These are phyloP conservation scores for Microcebus ravelobensis DNA, from an alignment of 2,113 vertebrate species.

Conservation along the genomic window DNA sequence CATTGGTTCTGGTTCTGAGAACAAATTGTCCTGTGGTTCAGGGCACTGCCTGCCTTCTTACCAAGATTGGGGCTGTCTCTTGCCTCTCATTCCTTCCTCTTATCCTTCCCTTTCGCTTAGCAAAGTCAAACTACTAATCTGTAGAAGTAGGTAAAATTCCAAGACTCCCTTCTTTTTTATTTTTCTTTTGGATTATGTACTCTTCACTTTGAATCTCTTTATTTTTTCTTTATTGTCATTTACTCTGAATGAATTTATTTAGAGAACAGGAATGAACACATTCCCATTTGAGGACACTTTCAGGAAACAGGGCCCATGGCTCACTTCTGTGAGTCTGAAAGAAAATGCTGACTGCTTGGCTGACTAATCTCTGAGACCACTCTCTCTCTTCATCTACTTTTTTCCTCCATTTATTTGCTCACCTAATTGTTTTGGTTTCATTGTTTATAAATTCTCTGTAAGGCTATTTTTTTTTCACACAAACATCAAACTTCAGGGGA, in stretches of 20 bases:
- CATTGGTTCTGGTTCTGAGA: conserved; percentile 75
- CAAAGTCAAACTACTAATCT: neutral
- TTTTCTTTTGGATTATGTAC: conserved; percentile 17
- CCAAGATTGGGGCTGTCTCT: neutral
- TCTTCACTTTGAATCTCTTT: neutral
- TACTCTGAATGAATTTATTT: neutral
- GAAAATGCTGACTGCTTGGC: neutral
- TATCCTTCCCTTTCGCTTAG: neutral
- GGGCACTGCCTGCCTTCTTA: conserved; percentile 43
- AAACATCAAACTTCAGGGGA: neutral
- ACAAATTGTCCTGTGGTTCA: conserved; percentile 76
- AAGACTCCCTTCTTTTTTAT: neutral
- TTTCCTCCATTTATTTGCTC: neutral
- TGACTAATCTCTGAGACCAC: neutral
- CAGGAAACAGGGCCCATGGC: neutral
- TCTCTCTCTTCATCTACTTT: neutral
- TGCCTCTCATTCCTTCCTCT: neutral
- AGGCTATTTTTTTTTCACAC: neutral
- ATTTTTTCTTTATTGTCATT: neutral
- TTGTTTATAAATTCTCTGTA: neutral
- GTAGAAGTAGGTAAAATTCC: conserved; percentile 5
- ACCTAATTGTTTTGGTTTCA: neutral
- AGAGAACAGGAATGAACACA: neutral
- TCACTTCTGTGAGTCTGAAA: neutral
- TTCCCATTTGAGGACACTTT: conserved; percentile 15